Base-by-base conservation (phyloP, 2,888 invertebrate species). In the Drosophila pseudotalamancana region DNA sequence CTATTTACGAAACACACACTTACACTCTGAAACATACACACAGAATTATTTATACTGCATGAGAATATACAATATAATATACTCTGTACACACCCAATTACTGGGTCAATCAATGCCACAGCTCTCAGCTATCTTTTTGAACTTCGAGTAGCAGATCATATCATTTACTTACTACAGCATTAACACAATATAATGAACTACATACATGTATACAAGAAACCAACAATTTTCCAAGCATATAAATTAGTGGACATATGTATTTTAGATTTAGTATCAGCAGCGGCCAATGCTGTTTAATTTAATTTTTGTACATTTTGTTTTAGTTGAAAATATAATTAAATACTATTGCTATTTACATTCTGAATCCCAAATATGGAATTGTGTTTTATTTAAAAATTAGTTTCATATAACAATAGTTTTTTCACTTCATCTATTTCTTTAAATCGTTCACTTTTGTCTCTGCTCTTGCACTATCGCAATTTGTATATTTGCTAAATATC, bases 271-370 rank as follows among this genome's bases (percentile, higher is more conserved):
- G 37, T 64, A 57, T 32, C 31, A 62, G 27, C 64, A 71, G 29
- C 51, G 32, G 45, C 57, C 65, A 66, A 43, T 56, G 62, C 56
- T 54, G 62, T 40, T 59, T 77, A 63, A 77, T 87, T 67, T 66
- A 74, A 74, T 56, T 65, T 78, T 72, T 81, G 88, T 87, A 87
- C 79, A 85, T 81, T 87, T 73, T 87, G 72, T 87, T 82, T 85
- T 83, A 87, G 72, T 85, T 82, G 72, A 85, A 87, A 67, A 78
- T 76, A 73, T 71, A 40, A 74, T 77, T 63, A 80, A 70, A 68
- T 66, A 63, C 57, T 78, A 82, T 62, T 68, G 85, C 63, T 87
- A 87, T 87, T 79, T 86, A 80, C 87, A 84, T 87, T 80, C 81
- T 67, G 80, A 87, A 77, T 73, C 85, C 85, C 77, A 65, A 83